Conservation (phyloP, 2,797 vertebrate species). For the Syngnathus acus region DNA sequence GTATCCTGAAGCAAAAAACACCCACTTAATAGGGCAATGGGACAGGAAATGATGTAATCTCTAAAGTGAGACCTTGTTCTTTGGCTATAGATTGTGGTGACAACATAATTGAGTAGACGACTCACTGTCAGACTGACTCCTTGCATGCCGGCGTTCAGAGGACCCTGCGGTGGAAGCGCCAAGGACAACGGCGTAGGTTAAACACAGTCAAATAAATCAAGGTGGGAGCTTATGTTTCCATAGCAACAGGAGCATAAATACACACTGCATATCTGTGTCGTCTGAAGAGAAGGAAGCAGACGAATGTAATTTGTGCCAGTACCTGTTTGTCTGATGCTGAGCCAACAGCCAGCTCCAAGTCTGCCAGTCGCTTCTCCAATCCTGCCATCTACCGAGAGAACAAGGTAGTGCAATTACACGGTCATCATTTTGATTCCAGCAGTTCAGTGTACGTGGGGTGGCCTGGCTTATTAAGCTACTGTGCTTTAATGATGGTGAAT, state of each 20-base stretch:
- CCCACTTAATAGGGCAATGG: conserved; percentile 12
- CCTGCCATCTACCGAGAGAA: conserved; percentile 74
- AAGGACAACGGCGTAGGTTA: conserved; percentile 4
- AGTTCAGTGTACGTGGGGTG: too few relatives aligned
- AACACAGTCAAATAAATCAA: conserved; percentile 3
- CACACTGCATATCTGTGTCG: conserved; percentile 21
- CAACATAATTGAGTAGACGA: conserved; percentile 9
- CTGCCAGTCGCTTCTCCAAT: conserved; percentile 85
- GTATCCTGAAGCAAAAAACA: conserved; percentile 69
- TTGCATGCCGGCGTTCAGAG: conserved; percentile 79
- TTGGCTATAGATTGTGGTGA: conserved; percentile 24
- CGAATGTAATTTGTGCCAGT: conserved; percentile 16
- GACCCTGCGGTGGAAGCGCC: conserved; percentile 70
- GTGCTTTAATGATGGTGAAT: too few relatives aligned
- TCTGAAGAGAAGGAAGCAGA: conserved; percentile 12
- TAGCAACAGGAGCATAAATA: conserved; percentile 2
- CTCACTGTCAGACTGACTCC: conserved; percentile 85
- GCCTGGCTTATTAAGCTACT: too few relatives aligned
- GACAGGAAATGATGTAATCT: conserved; percentile 30
- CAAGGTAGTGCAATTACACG: conserved; percentile 2
- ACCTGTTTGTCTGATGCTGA: conserved; percentile 87
- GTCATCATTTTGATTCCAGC: background rate
- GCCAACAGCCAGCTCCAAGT: conserved; percentile 82
- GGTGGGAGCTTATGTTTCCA: background rate
- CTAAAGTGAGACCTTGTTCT: conserved; percentile 43